Conservation (phyloP, 2,113 vertebrate genomes). For the Pomatorhinus ruficollis region DNA sequence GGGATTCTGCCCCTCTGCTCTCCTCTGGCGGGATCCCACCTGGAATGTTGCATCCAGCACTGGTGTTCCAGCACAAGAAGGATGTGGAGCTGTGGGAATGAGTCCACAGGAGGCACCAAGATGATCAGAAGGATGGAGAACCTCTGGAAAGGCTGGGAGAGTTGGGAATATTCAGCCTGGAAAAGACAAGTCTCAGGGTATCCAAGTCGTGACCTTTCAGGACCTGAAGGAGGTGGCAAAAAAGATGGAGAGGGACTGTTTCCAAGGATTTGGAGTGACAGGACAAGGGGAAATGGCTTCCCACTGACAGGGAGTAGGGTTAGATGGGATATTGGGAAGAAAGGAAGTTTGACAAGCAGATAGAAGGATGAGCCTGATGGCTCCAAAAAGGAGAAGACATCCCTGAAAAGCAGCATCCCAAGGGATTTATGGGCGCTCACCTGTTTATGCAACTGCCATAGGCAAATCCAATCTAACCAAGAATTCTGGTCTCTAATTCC, state of each 20-base stretch:
- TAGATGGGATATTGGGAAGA: background rate
- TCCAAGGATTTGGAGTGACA: background rate
- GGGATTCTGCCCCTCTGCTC: background rate
- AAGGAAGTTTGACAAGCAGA: background rate
- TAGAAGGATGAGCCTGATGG: background rate
- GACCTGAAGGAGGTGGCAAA: background rate
- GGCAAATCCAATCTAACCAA: background rate
- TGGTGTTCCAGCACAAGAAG: background rate
- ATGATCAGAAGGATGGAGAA: background rate
- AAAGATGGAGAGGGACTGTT: background rate
- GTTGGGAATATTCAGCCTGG: background rate
- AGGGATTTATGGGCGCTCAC: background rate
- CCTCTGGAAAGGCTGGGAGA: background rate
- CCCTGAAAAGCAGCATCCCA: background rate
- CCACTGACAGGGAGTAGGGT: background rate
- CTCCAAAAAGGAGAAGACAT: background rate
- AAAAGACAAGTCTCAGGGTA: fast-evolving
- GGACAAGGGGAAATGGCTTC: background rate
- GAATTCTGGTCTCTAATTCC: background rate
- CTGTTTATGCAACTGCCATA: fast-evolving
- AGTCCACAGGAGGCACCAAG: background rate
- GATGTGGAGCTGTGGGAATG: fast-evolving
- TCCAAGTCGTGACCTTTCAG: background rate
- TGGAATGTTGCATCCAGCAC: background rate
- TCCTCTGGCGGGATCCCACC: background rate